Base-by-base conservation (phyloP, 1,140 invertebrate species). In the Aphelenchoides fujianensis region DNA sequence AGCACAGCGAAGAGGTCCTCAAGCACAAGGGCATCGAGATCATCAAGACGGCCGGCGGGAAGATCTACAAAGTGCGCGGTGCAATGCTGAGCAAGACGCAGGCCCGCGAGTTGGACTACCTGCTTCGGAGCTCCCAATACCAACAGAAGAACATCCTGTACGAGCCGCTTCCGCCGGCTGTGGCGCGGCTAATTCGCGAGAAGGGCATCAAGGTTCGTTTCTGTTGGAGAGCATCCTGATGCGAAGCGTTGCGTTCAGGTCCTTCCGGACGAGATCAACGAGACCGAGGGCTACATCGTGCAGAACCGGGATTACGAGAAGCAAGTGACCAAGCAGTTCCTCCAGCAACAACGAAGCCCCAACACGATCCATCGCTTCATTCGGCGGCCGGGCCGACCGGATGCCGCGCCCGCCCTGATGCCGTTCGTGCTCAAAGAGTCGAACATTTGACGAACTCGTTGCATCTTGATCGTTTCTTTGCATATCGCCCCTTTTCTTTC, bases 141-240 rank as follows among this genome's bases (percentile, higher is more conserved):
- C 72, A 84, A 31, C 77, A 84, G 28, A 83, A 79, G 68, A 84
- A 83, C 73, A 80, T 83, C n/a, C 69, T 83, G 1, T 83, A 84
- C 36, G 82, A 83, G 53, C 82, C 82, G 12, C 68, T 81, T 19
- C 79, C 66, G 68, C 71, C 77, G 19, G 76, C 74, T n/a, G 79
- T 83, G 16, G 70, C 70, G 23, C 73, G 76, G 59, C 52, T 83
- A 2, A 69, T 79, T 2, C 82, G 80, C 53, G 77, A 83, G 37
- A 72, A 78, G 27, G 79, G 79, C 41, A 83, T 83, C 41, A 84
- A 84, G 55, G 82, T 84, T 32, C 27, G 32, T 31, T n/a, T n/a
- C n/a, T n/a, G n/a, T n/a, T n/a, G n/a, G n/a, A n/a, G 23, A 53
- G 34, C 19, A 2, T 2, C 16, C 41, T 52, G 16, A 9, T 19